Conservation (phyloP, 2,888 invertebrate species). For the Temnothorax rugatulus region DNA sequence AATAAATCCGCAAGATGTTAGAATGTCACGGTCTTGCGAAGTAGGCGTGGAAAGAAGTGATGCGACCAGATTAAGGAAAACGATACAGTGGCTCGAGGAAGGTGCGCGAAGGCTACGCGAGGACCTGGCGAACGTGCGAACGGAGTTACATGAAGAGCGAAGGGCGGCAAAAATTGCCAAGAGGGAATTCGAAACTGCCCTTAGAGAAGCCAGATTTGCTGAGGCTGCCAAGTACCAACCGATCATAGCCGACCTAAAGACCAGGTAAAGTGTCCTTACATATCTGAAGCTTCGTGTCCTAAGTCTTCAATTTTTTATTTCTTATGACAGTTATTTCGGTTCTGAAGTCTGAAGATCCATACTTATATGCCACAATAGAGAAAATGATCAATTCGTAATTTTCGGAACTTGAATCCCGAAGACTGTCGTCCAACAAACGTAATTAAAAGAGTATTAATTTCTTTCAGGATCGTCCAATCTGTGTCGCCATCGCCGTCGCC, state of each 20-base stretch:
- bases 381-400: background rate
- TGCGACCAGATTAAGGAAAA: constrained; percentile 76
- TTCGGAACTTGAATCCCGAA: background rate
- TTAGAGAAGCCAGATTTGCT: constrained; percentile 74
- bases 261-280: constrained; percentile 66
- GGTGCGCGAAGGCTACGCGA: constrained; percentile 78
- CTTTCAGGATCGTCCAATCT: constrained; percentile 44
- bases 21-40: background rate
- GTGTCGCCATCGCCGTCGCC: constrained; percentile 56
- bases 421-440: background rate
- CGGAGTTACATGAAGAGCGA: constrained; percentile 80
- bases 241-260: constrained; percentile 77
- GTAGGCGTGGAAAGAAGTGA: constrained; percentile 68
- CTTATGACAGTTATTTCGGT: background rate
- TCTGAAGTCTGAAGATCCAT: background rate
- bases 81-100: constrained; percentile 82
- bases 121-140: constrained; percentile 78
- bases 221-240: constrained; percentile 79
- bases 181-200: constrained; percentile 76
- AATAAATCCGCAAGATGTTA: constrained; percentile 26
- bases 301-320: background rate
- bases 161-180: constrained; percentile 77
- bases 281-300: background rate
- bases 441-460: constrained; percentile 9
- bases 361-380: too few relatives aligned